Conservation (phyloP, 2,888 invertebrate species). For the Phalera bucephala region DNA sequence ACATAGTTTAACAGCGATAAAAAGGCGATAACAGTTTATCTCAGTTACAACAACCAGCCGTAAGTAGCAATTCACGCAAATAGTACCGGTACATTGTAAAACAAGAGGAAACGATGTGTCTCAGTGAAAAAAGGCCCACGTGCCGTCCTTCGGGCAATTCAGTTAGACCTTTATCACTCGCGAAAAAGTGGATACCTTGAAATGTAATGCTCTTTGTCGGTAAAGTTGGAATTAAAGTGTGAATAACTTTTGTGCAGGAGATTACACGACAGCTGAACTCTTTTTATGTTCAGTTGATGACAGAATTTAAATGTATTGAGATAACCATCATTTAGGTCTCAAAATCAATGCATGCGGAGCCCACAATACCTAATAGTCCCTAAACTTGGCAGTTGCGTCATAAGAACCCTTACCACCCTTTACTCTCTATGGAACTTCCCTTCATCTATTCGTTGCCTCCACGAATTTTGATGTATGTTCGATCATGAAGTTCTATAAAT, state of each 20-base stretch:
- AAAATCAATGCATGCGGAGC: too few species aligned
- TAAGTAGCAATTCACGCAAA: constrained; percentile 43
- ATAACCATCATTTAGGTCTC: not conserved
- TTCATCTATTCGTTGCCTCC: too few species aligned
- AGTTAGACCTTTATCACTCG: constrained; percentile 17
- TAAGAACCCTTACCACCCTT: too few species aligned
- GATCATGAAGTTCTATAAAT: too few species aligned
- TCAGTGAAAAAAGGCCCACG: constrained; percentile 31
- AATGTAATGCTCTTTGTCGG: constrained; percentile 12
- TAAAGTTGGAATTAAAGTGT: constrained; percentile 34
- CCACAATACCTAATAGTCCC: too few species aligned
- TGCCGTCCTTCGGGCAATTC: constrained; percentile 24
- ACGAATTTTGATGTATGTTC: too few species aligned
- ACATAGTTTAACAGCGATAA: constrained; percentile 28
- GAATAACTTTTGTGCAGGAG: constrained; percentile 34
- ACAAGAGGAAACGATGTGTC: constrained; percentile 44
- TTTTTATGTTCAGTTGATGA: constrained; percentile 12
- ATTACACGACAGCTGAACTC: constrained; percentile 22
- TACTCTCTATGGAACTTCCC: too few species aligned
- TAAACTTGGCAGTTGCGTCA: too few species aligned
- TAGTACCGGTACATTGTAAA: constrained; percentile 37
- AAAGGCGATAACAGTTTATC: constrained; percentile 39
- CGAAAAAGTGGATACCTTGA: constrained; percentile 21
- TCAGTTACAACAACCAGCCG: constrained; percentile 34
- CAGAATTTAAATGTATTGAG: constrained; percentile 2